Conservation (phyloP, 2,113 vertebrate species). For the Clarias gariepinus region DNA sequence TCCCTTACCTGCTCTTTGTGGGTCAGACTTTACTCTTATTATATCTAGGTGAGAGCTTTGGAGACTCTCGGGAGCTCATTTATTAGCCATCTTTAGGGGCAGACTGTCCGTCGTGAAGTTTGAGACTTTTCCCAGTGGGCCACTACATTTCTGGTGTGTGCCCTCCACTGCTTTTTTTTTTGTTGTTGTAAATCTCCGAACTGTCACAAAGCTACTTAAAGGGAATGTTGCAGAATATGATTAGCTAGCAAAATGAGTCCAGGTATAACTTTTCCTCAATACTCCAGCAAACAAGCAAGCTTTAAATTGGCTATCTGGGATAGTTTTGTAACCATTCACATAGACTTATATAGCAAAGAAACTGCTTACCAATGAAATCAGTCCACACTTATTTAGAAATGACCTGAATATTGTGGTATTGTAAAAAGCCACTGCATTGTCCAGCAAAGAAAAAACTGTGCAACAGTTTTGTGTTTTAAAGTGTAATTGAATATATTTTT, state of each 20-base stretch:
- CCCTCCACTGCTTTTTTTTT: background rate
- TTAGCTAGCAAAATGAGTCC: background rate
- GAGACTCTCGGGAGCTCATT: constrained; percentile 43
- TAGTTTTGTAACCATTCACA: background rate
- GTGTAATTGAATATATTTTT: background rate
- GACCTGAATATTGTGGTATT: background rate
- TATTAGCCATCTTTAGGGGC: constrained; percentile 30
- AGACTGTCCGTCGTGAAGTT: constrained; percentile 28
- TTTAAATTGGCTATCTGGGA: background rate
- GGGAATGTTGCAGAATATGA: background rate
- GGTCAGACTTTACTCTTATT: constrained; percentile 24
- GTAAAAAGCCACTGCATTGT: background rate
- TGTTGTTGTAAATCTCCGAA: background rate
- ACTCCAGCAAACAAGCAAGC: background rate
- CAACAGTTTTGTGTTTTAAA: background rate
- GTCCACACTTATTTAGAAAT: too few species aligned
- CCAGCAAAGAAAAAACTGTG: background rate
- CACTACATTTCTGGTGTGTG: background rate
- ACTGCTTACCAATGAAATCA: background rate
- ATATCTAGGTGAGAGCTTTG: background rate
- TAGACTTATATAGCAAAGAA: background rate
- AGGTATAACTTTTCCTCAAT: background rate
- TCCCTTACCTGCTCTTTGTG: constrained; percentile 15
- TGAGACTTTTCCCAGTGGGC: constrained; percentile 16
- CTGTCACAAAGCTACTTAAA: background rate